Conservation (phyloP, 2,797 vertebrate species). For the Pantherophis vulpinus region DNA sequence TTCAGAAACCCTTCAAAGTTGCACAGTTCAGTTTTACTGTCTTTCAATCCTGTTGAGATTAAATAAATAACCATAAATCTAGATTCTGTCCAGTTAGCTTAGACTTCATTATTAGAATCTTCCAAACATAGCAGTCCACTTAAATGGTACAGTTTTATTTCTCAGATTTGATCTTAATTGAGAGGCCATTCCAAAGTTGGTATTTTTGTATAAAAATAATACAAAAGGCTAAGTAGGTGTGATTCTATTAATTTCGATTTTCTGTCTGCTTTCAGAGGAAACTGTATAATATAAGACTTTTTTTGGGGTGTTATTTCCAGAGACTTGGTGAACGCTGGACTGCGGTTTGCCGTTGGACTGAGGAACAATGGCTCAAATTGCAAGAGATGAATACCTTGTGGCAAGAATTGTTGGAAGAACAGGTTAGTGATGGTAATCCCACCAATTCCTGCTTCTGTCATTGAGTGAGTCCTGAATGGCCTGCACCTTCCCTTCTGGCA, state of each 20-base stretch:
- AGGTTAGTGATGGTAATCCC: conserved; percentile 72
- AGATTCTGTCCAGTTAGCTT: not conserved
- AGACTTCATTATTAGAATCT: not conserved
- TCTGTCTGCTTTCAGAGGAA: not conserved
- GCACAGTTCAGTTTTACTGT: not conserved
- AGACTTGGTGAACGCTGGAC: conserved; percentile 95
- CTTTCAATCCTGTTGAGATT: not conserved
- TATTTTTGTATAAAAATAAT: not conserved
- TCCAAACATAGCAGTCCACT: not conserved
- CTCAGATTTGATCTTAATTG: not conserved
- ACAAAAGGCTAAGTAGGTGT: not conserved
- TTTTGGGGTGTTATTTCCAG: conserved; percentile 62
- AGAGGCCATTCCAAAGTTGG: not conserved
- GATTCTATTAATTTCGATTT: not conserved
- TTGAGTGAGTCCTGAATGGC: not conserved
- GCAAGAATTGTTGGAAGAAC: conserved; percentile 91
- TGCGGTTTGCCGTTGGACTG: conserved; percentile 96
- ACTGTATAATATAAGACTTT: fast-evolving
- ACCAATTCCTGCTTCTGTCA: not conserved
- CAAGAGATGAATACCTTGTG: conserved; percentile 87
- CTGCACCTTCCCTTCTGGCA: not conserved
- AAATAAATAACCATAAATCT: not conserved
- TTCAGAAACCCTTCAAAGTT: not conserved
- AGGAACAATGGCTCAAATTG: conserved; percentile 86
- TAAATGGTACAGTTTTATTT: not conserved